Evolutionary conservation across 2,888 invertebrate genomes (phyloP).

Genomic region (Rhagonycha fulva): DNA sequence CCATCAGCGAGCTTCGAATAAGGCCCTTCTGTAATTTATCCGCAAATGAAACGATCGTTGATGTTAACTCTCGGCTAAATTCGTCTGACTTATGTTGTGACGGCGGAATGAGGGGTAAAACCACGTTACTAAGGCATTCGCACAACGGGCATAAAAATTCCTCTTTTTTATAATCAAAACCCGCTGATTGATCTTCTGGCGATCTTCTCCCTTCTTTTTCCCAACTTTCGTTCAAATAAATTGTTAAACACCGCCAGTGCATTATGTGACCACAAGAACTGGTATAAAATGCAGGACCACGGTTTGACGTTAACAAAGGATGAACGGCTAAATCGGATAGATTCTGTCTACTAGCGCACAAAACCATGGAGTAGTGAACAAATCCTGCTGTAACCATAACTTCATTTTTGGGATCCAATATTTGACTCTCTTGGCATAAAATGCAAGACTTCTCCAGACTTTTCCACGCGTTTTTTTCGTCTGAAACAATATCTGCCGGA

Average conservation of each 20-base stretch:
- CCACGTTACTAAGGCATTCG: conserved; percentile 94
- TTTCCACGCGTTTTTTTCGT: conserved; percentile 59
- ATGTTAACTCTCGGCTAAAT: too few species aligned
- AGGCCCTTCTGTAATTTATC: too few species aligned
- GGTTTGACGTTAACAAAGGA: conserved; percentile 61
- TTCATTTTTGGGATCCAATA: conserved; percentile 69
- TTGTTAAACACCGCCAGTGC: conserved; percentile 94
- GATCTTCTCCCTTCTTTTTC: conserved; percentile 89
- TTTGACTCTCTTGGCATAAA: conserved; percentile 92
- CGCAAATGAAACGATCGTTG: too few species aligned
- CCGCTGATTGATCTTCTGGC: conserved; percentile 80
- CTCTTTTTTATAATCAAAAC: conserved; percentile 87
- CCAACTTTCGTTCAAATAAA: conserved; percentile 84
- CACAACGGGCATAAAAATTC: conserved; percentile 98
- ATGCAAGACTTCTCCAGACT: conserved; percentile 72
- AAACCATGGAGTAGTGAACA: conserved; percentile 87
- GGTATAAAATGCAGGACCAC: conserved; percentile 82
- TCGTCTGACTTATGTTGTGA: too few species aligned
- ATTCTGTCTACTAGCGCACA: conserved; percentile 60
- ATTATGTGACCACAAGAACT: conserved; percentile 97
- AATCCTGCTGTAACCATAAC: conserved; percentile 91
- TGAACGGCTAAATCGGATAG: conserved; percentile 50
- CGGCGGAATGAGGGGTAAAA: conserved; percentile 85
- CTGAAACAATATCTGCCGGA: too few species aligned
- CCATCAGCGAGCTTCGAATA: conserved; percentile 53